Base-by-base conservation (phyloP, 2,888 invertebrate species). In the Encarsia formosa region DNA sequence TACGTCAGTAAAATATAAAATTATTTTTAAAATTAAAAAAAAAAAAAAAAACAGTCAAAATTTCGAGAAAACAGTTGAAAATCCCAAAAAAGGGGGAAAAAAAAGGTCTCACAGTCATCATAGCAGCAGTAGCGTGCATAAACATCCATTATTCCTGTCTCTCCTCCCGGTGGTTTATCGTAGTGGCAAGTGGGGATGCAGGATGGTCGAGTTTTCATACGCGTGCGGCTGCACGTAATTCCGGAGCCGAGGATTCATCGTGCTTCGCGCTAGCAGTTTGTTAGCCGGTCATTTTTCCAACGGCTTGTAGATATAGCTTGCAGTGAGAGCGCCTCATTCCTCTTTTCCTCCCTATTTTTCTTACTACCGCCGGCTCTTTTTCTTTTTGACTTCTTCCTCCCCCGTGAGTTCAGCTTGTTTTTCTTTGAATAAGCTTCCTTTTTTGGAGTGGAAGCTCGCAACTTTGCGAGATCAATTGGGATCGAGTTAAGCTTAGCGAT, bases 251-350 rank as follows among this genome's bases (percentile, higher is more conserved):
- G 40, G 57, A 61, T 61, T 60, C 58, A 58, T 61, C 60, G 59
- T 60, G 46, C 55, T 60, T 57, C 59, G 59, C 55, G 58, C 58
- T 48, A 56, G 61, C 59, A 60, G 60, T 63, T 63, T 61, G 61
- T 60, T 59, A 61, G 61, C 56, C 57, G 58, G 56, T 60, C 59
- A 61, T 61, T 63, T 60, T 62, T 63, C 61, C 56, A 57, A 50
- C 56, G 44, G 34, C 29, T 29, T 13, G 8, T 9, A 29, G 13
- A 8, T 13, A 29, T 29, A 29, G 8, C 13, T 29, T 13, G n/a
- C n/a, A 6, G 26, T 26, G 26, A 6, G 26, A 6, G 26, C 26
- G 26, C 26, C 26, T 11, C 26, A 26, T 6, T 11, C 11, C 16
- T 34, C 5, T 15, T 39, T 41, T 31, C 39, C 43, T 31, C 26